A percentile compares a stretch with the other conserved stretches of the same genome.
Evolutionary conservation across 1,140 invertebrate species (phyloP).

Genomic region (Geopemphigus sp.): DNA sequence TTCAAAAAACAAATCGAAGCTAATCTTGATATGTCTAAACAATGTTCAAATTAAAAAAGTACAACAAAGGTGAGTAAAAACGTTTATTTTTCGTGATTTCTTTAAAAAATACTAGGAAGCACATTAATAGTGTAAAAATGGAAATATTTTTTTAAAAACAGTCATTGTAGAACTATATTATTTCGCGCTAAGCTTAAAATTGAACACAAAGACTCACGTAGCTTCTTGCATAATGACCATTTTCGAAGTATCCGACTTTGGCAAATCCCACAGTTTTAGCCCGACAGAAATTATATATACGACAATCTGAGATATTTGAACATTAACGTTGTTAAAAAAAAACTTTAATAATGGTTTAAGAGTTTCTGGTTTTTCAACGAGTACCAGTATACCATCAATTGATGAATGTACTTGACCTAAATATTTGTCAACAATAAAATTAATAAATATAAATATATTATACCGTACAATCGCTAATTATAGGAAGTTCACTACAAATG

Average conservation of each 20-base stretch:
- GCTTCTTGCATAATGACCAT: conserved; percentile 33
- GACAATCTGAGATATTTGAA: conserved; percentile 3
- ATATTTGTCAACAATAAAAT: background rate
- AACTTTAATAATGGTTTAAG: conserved; percentile 13
- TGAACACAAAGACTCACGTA: background rate
- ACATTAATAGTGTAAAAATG: no score
- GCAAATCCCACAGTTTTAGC: conserved; percentile 29
- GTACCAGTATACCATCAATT: conserved; percentile 9
- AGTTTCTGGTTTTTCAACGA: conserved; percentile 23
- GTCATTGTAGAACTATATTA: no score
- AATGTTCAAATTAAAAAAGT: no score
- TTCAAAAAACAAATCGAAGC: no score
- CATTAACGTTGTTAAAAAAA: conserved; percentile 6
- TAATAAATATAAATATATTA: background rate
- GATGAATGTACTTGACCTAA: conserved; percentile 10
- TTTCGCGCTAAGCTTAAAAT: background rate
- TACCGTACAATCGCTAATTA: no score
- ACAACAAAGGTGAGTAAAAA: no score
- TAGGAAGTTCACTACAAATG: background rate
- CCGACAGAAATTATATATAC: conserved; percentile 22
- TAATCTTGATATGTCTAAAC: no score
- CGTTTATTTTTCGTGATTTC: no score
- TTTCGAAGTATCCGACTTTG: conserved; percentile 9
- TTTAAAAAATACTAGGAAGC: no score
- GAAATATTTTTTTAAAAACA: no score